Conservation (phyloP, 2,888 invertebrate species). For the Sesia apiformis region DNA sequence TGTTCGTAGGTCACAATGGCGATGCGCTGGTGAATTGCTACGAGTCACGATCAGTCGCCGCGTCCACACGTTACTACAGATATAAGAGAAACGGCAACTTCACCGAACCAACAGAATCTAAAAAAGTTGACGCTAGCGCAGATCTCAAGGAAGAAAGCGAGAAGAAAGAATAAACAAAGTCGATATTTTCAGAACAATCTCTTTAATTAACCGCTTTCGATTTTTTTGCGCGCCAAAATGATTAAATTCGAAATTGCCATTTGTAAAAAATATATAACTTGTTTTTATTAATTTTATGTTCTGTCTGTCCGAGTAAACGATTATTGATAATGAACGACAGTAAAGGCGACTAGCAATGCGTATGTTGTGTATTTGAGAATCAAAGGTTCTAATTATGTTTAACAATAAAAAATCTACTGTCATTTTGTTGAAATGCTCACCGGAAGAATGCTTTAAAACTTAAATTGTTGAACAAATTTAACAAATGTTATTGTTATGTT, state of each 20-base stretch:
- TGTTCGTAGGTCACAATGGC: conserved; percentile 69
- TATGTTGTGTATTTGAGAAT: neutral
- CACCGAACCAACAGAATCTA: neutral
- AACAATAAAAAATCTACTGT: neutral
- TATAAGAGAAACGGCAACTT: conserved; percentile 56
- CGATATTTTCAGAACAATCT: no score
- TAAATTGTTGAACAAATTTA: neutral
- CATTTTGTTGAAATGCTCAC: neutral
- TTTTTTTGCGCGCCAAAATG: no score
- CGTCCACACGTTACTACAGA: conserved; percentile 51
- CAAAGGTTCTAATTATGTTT: neutral
- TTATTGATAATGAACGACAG: neutral
- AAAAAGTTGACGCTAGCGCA: conserved; percentile 5
- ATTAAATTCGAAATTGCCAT: no score
- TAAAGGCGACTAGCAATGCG: conserved; percentile 5
- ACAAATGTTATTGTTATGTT: neutral
- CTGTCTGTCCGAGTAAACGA: neutral
- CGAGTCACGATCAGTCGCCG: conserved; percentile 51
- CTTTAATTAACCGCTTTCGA: no score
- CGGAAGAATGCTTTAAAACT: no score
- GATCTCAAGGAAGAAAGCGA: conserved; percentile 2
- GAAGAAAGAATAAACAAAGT: neutral
- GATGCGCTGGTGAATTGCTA: conserved; percentile 77
- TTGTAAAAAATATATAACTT: neutral
- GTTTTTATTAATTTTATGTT: neutral